A percentile compares a stretch with the other conserved stretches of the same genome.
Evolutionary conservation across 2,113 vertebrate species (phyloP).

Genomic region (Notarius quadriscutis): DNA sequence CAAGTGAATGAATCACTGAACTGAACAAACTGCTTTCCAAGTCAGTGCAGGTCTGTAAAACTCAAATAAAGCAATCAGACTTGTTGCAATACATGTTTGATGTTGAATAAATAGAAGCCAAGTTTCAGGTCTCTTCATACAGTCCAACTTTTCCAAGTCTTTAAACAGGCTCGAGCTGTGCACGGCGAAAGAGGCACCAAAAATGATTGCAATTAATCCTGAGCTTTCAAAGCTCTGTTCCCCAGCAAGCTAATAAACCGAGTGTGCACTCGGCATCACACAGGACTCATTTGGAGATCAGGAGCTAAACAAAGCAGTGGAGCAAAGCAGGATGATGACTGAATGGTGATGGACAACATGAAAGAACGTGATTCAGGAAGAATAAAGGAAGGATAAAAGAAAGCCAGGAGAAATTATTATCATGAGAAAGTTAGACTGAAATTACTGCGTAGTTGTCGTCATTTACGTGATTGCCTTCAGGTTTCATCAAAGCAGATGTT

Average conservation of each 20-base stretch:
- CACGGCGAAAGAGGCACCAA: not conserved
- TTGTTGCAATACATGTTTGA: not conserved
- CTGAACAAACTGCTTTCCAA: not conserved
- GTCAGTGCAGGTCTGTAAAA: not conserved
- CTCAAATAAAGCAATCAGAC: not conserved
- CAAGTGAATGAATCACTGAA: not conserved
- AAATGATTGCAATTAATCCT: not conserved
- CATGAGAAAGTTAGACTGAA: slow-evolving; percentile 23
- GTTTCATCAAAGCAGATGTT: slow-evolving; percentile 58
- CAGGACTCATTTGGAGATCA: not conserved
- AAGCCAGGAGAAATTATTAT: slow-evolving; percentile 23
- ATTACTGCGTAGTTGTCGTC: slow-evolving; percentile 46
- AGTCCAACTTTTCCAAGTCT: slow-evolving; percentile 27
- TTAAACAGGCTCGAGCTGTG: slow-evolving; percentile 42
- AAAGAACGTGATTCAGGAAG: not conserved
- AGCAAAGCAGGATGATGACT: not conserved
- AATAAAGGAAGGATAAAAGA: slow-evolving; percentile 3
- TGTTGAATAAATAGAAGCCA: not conserved
- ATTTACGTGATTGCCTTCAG: slow-evolving; percentile 53
- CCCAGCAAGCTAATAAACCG: not conserved
- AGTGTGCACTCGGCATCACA: not conserved
- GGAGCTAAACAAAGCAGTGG: not conserved
- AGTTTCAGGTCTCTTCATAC: not conserved
- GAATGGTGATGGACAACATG: not conserved
- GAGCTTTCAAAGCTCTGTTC: not conserved